Evolutionary conservation across 2,888 invertebrate species (phyloP).

Genomic region (Tuta absoluta): DNA sequence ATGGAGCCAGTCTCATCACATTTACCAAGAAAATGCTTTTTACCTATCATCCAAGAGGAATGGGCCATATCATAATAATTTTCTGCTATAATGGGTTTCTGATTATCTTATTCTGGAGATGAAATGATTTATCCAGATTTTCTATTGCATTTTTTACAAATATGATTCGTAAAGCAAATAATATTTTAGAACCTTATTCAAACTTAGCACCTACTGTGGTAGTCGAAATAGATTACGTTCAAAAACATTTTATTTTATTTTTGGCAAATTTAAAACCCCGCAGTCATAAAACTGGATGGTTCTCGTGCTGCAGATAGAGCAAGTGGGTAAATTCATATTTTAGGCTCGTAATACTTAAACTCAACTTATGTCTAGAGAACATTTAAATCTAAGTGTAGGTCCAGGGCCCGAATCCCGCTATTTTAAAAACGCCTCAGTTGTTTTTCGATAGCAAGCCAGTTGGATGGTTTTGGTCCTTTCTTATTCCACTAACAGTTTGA

Average conservation of each 20-base stretch:
- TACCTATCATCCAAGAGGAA: slow-evolving; percentile 67
- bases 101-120: slow-evolving; percentile 49
- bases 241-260: neutral
- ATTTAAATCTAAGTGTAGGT: too few relatives aligned
- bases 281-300: neutral
- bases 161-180: neutral
- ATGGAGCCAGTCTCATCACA: slow-evolving; percentile 75
- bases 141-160: too few relatives aligned
- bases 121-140: neutral
- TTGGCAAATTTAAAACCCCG: neutral
- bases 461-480: too few relatives aligned
- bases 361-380: too few relatives aligned
- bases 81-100: slow-evolving; percentile 60
- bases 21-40: slow-evolving; percentile 67
- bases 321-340: neutral
- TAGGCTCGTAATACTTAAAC: neutral
- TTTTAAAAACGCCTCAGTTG: too few relatives aligned
- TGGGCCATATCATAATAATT: slow-evolving; percentile 60
- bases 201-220: too few relatives aligned
- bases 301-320: neutral
- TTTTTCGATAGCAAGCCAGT: too few relatives aligned
- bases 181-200: neutral
- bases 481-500: too few relatives aligned
- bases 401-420: too few relatives aligned
- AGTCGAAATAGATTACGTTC: too few relatives aligned